These are phyloP conservation scores for Acanthosoma haemorrhoidale DNA, from an alignment of 2,888 invertebrate genomes.

Conservation along the genomic window DNA sequence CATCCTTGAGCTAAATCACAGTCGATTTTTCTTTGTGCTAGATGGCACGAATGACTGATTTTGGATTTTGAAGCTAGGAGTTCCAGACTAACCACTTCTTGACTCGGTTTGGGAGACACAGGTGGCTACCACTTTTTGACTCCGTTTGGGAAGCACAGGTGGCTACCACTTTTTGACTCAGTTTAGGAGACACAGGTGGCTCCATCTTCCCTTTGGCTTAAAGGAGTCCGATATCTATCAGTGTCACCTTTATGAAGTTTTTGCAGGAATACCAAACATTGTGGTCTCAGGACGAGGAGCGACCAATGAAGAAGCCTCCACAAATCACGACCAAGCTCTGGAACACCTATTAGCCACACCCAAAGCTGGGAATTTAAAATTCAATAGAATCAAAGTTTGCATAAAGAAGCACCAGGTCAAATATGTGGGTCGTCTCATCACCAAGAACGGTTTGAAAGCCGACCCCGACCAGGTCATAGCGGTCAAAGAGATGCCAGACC, in stretches of 20 bases:
- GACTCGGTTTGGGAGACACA: conserved; percentile 40
- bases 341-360: conserved; percentile 1
- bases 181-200: conserved; percentile 35
- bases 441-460: not conserved
- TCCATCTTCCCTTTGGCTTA: conserved; percentile 41
- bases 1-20: not conserved
- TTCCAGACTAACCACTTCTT: conserved; percentile 35
- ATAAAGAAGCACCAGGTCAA: not conserved
- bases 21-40: conserved; percentile 39
- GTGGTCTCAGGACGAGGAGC: not conserved
- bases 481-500: not conserved
- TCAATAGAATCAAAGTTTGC: not conserved
- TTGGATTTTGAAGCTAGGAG: not conserved
- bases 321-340: conserved; percentile 11
- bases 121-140: no score
- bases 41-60: conserved; percentile 41
- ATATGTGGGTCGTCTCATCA: not conserved
- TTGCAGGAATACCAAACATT: no score
- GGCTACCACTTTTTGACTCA: no score
- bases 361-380: not conserved
- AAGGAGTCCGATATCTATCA: conserved; percentile 1
- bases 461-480: not conserved
- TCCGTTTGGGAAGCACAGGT: conserved; percentile 28
- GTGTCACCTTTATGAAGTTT: not conserved
- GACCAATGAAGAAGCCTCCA: conserved; percentile 17